phyloP scores from a whole-genome alignment of 2,797 vertebrate species.

The Cryptoblepharus egeriae region DNA sequence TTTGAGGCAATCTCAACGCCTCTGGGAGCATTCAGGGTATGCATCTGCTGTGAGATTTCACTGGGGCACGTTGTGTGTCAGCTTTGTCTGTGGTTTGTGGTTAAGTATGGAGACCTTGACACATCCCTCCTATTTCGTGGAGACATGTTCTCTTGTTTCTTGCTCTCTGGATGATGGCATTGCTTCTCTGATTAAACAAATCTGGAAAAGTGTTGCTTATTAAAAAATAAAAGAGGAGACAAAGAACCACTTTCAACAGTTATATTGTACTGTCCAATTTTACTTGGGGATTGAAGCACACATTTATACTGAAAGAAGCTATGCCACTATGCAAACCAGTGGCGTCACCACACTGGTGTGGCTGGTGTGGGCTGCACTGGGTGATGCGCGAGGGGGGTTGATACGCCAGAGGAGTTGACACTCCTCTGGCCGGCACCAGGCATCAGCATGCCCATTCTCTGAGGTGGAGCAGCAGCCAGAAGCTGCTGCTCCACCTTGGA shows the following conservation, averaged over 20 bases:
- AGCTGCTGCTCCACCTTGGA: too few relatives aligned
- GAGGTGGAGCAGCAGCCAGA: too few relatives aligned
- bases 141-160: background rate
- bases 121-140: background rate
- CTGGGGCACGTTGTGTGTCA: background rate
- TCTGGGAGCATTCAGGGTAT: background rate
- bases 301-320: too few relatives aligned
- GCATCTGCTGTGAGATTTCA: constrained; percentile 1
- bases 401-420: too few relatives aligned
- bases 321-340: too few relatives aligned
- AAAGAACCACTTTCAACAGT: background rate
- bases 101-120: background rate
- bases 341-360: too few relatives aligned
- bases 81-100: background rate
- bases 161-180: background rate
- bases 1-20: background rate
- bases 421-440: too few relatives aligned
- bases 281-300: too few relatives aligned
- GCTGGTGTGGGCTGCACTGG: too few relatives aligned
- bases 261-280: background rate
- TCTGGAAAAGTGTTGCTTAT: background rate
- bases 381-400: too few relatives aligned
- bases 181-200: background rate
- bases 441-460: too few relatives aligned
- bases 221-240: background rate